Conservation (phyloP, 2,888 invertebrate genomes). For the Lasioglossum morio region DNA sequence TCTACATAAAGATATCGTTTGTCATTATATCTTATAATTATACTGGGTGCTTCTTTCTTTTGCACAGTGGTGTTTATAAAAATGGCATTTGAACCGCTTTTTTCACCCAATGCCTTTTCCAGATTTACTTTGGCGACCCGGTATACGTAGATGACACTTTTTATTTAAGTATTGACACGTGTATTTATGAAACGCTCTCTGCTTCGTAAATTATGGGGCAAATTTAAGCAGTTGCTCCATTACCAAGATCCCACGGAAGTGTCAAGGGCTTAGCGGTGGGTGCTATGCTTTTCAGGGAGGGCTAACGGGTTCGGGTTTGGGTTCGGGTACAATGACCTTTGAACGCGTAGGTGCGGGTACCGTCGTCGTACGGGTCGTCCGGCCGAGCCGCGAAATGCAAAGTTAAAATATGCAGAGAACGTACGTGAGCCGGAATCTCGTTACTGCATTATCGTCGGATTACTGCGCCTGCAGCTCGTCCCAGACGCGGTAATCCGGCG, state of each 20-base stretch:
- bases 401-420: constrained; percentile 82
- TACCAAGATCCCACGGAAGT: neutral
- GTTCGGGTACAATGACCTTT: constrained; percentile 55
- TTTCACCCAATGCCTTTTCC: no score
- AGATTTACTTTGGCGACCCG: no score
- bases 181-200: neutral
- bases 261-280: neutral
- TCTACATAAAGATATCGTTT: no score
- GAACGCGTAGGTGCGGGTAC: constrained; percentile 31
- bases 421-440: constrained; percentile 82
- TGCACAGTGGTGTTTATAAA: no score
- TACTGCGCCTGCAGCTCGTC: constrained; percentile 79
- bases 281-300: neutral
- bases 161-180: neutral
- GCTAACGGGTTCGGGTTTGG: constrained; percentile 27
- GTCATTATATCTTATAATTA: no score
- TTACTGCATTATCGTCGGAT: constrained; percentile 83
- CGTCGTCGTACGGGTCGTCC: constrained; percentile 6
- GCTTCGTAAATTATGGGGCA: neutral
- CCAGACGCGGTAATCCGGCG: constrained; percentile 72
- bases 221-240: neutral
- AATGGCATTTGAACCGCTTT: no score
- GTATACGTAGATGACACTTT: no score
- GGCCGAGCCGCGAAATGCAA: constrained; percentile 72
- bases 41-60: no score